Conservation (phyloP, 2,113 vertebrate species). For the Erinaceus europaeus region DNA sequence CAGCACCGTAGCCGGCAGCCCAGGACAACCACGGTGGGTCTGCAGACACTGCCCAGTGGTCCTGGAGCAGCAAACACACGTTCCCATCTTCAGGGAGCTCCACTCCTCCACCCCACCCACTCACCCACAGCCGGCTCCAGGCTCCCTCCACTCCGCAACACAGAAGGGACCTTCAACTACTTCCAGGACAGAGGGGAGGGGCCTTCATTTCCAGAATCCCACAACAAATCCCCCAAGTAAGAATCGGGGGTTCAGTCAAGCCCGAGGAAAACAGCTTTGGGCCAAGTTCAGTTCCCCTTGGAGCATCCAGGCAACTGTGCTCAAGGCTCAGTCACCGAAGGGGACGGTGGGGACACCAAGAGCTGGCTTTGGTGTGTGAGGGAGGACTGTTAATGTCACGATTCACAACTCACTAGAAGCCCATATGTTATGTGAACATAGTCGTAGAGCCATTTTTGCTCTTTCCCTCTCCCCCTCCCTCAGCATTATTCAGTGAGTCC, state of each 20-base stretch:
- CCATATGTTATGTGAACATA: slow-evolving; percentile 5
- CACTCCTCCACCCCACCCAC: neutral
- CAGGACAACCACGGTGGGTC: too few relatives aligned
- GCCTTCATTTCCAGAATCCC: neutral
- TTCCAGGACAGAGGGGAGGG: too few relatives aligned
- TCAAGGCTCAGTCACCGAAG: neutral
- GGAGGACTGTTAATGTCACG: neutral
- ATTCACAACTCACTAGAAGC: slow-evolving; percentile 19
- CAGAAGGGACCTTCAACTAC: too few relatives aligned
- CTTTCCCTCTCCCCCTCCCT: too few relatives aligned
- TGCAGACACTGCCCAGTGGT: too few relatives aligned
- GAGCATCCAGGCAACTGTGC: neutral
- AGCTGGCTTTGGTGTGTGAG: neutral
- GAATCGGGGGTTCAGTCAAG: slow-evolving; percentile 9
- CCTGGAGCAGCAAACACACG: neutral
- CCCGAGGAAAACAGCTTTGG: neutral
- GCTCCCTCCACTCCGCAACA: too few relatives aligned
- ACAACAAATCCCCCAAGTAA: neutral
- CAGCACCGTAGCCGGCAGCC: too few relatives aligned
- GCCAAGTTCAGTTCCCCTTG: neutral
- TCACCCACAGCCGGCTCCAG: too few relatives aligned
- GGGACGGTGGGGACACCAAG: neutral
- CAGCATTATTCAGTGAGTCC: neutral
- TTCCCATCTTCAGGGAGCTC: neutral
- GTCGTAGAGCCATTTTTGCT: neutral